Evolutionary conservation across 2,888 invertebrate genomes (phyloP).

Genomic region (Archaeoteleia sp.): DNA sequence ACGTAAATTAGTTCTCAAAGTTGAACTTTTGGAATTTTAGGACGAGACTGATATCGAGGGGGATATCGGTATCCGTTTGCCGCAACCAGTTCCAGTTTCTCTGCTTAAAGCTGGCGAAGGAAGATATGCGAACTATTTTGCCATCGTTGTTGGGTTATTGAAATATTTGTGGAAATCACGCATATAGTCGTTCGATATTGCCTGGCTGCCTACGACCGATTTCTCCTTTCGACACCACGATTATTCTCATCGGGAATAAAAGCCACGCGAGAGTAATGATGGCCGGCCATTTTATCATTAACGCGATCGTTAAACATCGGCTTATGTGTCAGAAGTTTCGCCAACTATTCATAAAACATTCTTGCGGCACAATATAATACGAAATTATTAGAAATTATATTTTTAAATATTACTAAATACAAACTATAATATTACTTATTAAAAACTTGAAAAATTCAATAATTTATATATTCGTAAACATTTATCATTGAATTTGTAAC

Average conservation of each 20-base stretch:
- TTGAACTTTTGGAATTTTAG: conserved; percentile 41
- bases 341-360: not conserved
- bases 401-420: no score
- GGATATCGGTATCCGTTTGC: conserved; percentile 44
- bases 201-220: conserved; percentile 34
- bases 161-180: conserved; percentile 69
- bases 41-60: conserved; percentile 34
- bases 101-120: conserved; percentile 36
- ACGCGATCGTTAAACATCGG: no score
- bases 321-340: no score
- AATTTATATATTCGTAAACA: no score
- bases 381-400: no score
- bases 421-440: no score
- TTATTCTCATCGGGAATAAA: not conserved
- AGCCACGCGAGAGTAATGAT: not conserved
- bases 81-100: conserved; percentile 54
- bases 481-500: no score
- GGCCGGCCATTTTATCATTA: not conserved
- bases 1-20: conserved; percentile 35
- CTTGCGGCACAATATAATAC: no score
- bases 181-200: conserved; percentile 58
- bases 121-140: conserved; percentile 67
- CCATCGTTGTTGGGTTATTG: conserved; percentile 64
- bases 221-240: conserved; percentile 2
- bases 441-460: no score